Conservation (phyloP, 2,888 invertebrate genomes). For the Tyria jacobaeae region DNA sequence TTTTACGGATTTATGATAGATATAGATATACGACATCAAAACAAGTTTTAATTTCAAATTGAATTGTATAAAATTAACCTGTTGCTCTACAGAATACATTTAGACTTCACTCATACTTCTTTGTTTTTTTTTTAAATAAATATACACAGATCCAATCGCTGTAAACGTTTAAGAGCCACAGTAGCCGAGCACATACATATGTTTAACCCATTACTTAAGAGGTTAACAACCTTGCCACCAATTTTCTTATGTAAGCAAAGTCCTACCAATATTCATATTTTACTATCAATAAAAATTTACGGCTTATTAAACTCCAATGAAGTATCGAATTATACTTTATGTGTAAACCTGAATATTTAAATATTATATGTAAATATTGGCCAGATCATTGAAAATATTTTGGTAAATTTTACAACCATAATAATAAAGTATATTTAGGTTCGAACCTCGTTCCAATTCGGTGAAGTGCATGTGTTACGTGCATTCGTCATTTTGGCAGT, state of each 20-base stretch:
- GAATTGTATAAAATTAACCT: background rate
- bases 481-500: conserved; percentile 26
- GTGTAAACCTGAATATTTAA: conserved; percentile 68
- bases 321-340: conserved; percentile 40
- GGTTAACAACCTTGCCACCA: conserved; percentile 39
- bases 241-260: conserved; percentile 41
- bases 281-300: conserved; percentile 39
- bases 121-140: background rate
- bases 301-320: conserved; percentile 40
- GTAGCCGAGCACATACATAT: conserved; percentile 11
- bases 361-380: conserved; percentile 59
- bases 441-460: conserved; percentile 65
- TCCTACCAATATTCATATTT: conserved; percentile 46
- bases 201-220: conserved; percentile 40
- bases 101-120: background rate
- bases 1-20: too few relatives aligned
- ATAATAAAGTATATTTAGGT: conserved; percentile 63
- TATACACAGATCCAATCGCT: background rate
- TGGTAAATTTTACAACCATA: conserved; percentile 64
- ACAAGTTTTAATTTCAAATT: background rate
- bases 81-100: background rate
- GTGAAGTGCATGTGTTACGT: conserved; percentile 45
- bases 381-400: conserved; percentile 61
- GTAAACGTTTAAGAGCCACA: background rate
- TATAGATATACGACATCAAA: background rate